Evolutionary conservation across 2,113 vertebrate genomes (phyloP).

Genomic region (Greenwoodochromis staneri): DNA sequence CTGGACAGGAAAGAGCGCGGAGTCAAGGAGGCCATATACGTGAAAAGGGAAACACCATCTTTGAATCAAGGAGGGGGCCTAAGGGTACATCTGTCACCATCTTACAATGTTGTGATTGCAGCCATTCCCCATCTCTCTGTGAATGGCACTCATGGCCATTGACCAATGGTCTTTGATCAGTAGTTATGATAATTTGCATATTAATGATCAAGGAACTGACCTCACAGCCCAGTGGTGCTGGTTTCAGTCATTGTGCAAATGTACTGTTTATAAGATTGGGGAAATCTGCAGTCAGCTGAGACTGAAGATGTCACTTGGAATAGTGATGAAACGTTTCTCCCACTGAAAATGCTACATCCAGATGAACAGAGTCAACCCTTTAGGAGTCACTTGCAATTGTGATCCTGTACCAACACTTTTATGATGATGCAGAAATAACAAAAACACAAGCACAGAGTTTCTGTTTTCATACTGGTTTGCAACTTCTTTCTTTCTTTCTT

Average conservation of each 20-base stretch:
- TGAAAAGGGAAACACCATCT: accelerated
- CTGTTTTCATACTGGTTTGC: background rate
- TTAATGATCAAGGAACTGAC: background rate
- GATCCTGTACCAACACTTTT: background rate
- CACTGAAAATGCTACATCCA: background rate
- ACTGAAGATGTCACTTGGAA: background rate
- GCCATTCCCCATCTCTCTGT: background rate
- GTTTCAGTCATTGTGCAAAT: background rate
- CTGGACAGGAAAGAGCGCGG: background rate
- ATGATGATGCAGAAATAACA: background rate
- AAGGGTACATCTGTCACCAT: background rate
- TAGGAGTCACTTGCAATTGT: background rate
- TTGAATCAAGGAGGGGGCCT: accelerated
- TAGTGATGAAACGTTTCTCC: accelerated
- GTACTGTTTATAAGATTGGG: background rate
- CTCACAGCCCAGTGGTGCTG: background rate
- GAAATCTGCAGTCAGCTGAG: background rate
- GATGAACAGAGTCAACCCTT: background rate
- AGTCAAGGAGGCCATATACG: background rate
- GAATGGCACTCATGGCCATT: accelerated
- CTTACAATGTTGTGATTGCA: background rate
- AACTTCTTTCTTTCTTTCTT: background rate
- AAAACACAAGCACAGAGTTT: background rate
- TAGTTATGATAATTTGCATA: background rate
- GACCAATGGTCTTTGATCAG: background rate